Evolutionary conservation across 2,797 vertebrate genomes (phyloP), one percentile per base, ranked within the genome.

Genomic region (Chelidonichthys spinosus): DNA sequence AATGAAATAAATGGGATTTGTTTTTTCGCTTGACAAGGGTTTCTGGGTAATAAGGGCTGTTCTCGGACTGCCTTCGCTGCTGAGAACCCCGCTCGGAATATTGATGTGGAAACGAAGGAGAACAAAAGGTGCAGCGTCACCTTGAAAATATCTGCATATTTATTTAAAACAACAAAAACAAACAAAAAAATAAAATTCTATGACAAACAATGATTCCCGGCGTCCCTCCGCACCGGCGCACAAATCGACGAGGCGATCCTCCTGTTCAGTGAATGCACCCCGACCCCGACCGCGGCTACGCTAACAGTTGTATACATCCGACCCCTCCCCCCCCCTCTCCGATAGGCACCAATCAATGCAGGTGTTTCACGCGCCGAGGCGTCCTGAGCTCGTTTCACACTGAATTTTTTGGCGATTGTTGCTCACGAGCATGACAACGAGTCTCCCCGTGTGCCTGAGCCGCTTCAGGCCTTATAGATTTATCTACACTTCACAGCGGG

Each of bases 1-100:
- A 81, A 85, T 83, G 76, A 78, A 67, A 67, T 68, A 32, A 87
- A 83, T 74, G 54, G 47, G 78, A 71, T 85, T 58, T 61, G 18
- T 84, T 86, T 61, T 84, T 86, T 74, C 14, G 72, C 74, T 14
- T 53, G 56, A 62, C 64, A 49, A 53, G 61, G 69, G 59, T 74
- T 74, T 70, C 18, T 54, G 74, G 76, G 49, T 66, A 35, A 13
- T 0, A 0, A 4, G 3, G 66, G 39, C 36, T 46, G 43, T 68
- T 54, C 25, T 25, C 25, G 25, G 25, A 25, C 2, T 2, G 25
- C 25, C 25, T 25, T 25, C 25, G 25, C 25, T 25, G 55, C 32
- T 54, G 18, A 15, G 43, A 58, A 39, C 37, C 15, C 35, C 2
- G 11, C 17, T 46, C 11, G 11, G 11, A 15, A 39, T 25, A 63